Base-by-base conservation (phyloP, 1,140 invertebrate genomes). In the Lepidurus arcticus region DNA sequence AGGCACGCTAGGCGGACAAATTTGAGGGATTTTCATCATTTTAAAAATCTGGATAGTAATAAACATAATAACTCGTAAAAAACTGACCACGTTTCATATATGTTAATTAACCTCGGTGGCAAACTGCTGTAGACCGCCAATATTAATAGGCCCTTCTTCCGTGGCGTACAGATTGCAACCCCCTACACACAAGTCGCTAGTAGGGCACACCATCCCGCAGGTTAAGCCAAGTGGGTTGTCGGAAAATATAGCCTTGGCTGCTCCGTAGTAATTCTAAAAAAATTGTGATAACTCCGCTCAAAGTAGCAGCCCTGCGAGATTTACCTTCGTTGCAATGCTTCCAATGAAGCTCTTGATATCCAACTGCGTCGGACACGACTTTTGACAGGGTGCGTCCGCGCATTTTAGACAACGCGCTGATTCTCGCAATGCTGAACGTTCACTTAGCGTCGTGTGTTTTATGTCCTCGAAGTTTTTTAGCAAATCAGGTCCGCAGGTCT, bases 151-250 rank as follows among this genome's bases (percentile, higher is more conserved):
- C 0, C 97, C 97, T 86, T 98, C 97, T 85, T 99, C 97, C 5
- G 91, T 90, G 0, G 96, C 97, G 82, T 94, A 91, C 1, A 99
- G 86, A 86, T 99, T 99, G 85, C 98, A 99, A 0, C 96, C 95
- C 0, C 97, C 97, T 4, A 98, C 96, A 84, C 98, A 99, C 0
- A 99, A 89, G 84, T 99, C 97, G 84, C 95, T 97, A 0, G 97
- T 99, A 6, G 98, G 97, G 83, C 97, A 99, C 9, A 99, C 96
- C 98, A 99, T 99, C 24, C 98, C 97, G 84, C 97, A 99, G 0
- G 96, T 98, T 0, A 99, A 86, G 0, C 94, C 97, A 42, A 98
- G 85, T 0, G 97, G 97, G 86, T 99, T 99, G 84, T 99, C 97
- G 0, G 96, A 98, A 42, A 99, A 90, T 77, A 99, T 99, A 0